Base-by-base conservation (phyloP, 1,140 invertebrate genomes). In the Bombus vancouverensis region DNA sequence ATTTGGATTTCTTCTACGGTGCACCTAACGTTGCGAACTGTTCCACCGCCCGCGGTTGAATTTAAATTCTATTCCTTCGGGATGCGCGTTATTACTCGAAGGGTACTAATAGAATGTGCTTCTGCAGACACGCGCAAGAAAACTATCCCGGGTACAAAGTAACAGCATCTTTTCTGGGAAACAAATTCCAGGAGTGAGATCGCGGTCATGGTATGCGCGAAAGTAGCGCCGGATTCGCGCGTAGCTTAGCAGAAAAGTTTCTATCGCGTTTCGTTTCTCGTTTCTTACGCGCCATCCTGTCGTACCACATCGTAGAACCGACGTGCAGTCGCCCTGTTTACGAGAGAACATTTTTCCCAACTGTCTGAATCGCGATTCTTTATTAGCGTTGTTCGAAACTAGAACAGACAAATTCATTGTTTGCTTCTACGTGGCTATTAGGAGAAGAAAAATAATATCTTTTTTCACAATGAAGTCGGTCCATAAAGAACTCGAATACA, bases 161-260 rank as follows among this genome's bases (percentile, higher is more conserved):
- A 78, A 83, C 65, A 74, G 74, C 62, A 32, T 78, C 74, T 70
- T 77, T 78, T 78, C 34, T 39, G 4, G 74, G 77, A 53, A 85
- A 85, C 53, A 80, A 85, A 85, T 85, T 80, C 53, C 66, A 53
- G n/a, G 28, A 44, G 83, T 12, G 44, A 47, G 47, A 62, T 44
- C 66, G 76, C 3, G 47, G 47, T 44, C 66, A 66, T 3, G 68
- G 76, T 72, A 70, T 80, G 66, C 83, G 77, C 39, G 53, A 79
- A 79, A 72, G n/a, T 47, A 62, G 34, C 65, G 65, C 13, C 18
- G 68, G 53, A 80, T 72, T 85, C 76, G 76, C 83, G 76, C 76
- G 83, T 72, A 80, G 37, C 75, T 80, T 62, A 72, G 68, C 83
- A 71, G 83, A 71, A 80, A 85, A 85, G 66, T 85, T 85, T 80